Base-by-base conservation (phyloP, 2,797 vertebrate species). In the Premnoplex brunnescens region DNA sequence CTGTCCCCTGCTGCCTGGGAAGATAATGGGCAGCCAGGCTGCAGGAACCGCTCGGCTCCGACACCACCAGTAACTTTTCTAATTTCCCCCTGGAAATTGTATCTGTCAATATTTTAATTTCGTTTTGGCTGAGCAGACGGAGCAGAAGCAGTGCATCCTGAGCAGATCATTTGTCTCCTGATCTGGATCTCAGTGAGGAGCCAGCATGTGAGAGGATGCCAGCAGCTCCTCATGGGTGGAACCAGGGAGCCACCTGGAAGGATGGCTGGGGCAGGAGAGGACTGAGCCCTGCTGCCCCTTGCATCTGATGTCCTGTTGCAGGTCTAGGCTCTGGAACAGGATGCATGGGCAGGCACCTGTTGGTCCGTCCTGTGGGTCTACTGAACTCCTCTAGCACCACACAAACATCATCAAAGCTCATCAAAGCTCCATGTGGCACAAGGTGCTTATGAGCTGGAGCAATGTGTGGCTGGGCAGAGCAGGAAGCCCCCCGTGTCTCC, bases 61-160 rank as follows among this genome's bases (percentile, higher is more conserved):
- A 68, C 76, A 15, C 56, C 0, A 0, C 64, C 2, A 5, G 37
- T 10, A 16, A 44, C 64, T 36, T 43, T 82, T 83, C 88, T 79
- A 77, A 8, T 94, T 91, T 83, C 60, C 68, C 71, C 48, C 60
- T 78, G 73, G 83, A 95, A 95, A 88, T 88, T 80, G 90, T 67
- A 94, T 86, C 92, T 90, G 90, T 93, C 92, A 88, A 64, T 84
- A 74, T 94, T 96, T 91, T 91, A 93, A 91, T 90, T 93, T 77
- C 68, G 17, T 80, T 91, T 80, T 43, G 75, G 91, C 82, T 80
- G 88, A 67, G 72, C 63, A 68, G 78, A 89, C 5, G 9, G 71
- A 72, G 82, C 1, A 2, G 71, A 69, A 64, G 69, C 83, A 63
- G 9, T 0, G 0, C 79, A 52, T 83, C 85, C 79, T 20, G n/a